Base-by-base conservation (phyloP, 2,113 vertebrate genomes). In the Spheniscus mendiculus region DNA sequence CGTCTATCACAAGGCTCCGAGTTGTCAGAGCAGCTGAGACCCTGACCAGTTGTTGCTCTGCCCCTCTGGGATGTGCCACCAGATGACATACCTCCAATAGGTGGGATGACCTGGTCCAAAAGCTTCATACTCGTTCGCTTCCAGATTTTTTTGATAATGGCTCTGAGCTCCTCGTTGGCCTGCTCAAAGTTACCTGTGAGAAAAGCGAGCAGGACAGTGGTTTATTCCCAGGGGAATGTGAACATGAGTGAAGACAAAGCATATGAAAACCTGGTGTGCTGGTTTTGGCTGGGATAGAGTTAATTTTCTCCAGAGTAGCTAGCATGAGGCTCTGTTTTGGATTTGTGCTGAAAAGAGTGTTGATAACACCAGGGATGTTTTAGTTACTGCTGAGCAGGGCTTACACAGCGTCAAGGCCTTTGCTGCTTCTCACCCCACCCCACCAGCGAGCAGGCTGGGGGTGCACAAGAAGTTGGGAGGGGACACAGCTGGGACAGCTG, bases 71-170 rank as follows among this genome's bases (percentile, higher is more conserved):
- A 34, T 34, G 59, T 5, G 16, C 38, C 47, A 40, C 5, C 17
- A 17, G 38, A 12, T 44, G 27, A 67, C 98, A 85, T 61, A 99
- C 99, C 99, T 99, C 99, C 99, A 63, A 99, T 99, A 0, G 99
- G 99, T 14, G 99, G 99, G 89, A 99, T 99, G 94, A 99, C 99
- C 97, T 99, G 99, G 97, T 99, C 99, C 79, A 99, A 94, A 10
- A 99, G 98, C 94, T 99, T 99, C 99, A 99, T 99, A 91, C 99
- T 99, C 1, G 99, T 99, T 93, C 99, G 98, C 96, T 99, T 99
- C 99, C 99, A 99, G 97, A 99, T 99, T 86, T 99, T 98, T 97
- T 99, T 99, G 47, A 99, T 99, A 52, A 99, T 99, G 76, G 99
- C 96, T 97, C 99, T 98, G 87, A 99, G 98, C 96, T 99, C 99